Evolutionary conservation across 2,888 invertebrate species (phyloP).

Genomic region (Laspeyria flexula): DNA sequence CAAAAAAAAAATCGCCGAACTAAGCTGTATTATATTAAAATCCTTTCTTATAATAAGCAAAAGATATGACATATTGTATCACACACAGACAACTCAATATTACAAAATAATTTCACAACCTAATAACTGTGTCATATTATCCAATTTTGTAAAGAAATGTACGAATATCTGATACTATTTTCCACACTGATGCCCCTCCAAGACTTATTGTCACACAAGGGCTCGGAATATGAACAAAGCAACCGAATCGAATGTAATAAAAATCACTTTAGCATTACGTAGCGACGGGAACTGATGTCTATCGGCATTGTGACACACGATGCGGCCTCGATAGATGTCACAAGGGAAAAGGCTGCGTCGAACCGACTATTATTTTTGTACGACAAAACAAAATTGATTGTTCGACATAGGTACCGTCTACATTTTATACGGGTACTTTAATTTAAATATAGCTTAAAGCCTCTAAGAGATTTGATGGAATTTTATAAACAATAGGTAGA

Average conservation of each 20-base stretch:
- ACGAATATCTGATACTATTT: constrained; percentile 62
- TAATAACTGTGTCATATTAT: constrained; percentile 43
- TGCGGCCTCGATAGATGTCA: constrained; percentile 79
- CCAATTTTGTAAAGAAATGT: constrained; percentile 50
- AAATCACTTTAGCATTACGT: constrained; percentile 83
- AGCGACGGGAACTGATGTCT: constrained; percentile 82
- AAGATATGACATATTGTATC: constrained; percentile 15
- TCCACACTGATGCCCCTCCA: constrained; percentile 59
- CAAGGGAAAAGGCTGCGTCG: constrained; percentile 73
- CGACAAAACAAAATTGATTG: constrained; percentile 80
- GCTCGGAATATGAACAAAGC: constrained; percentile 78
- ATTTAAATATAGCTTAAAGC: constrained; percentile 43
- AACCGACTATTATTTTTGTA: constrained; percentile 80
- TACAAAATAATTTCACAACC: constrained; percentile 42
- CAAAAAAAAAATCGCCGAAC: not conserved
- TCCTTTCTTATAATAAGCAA: constrained; percentile 6
- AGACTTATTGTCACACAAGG: constrained; percentile 67
- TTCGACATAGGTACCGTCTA: constrained; percentile 51
- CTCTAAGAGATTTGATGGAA: constrained; percentile 7
- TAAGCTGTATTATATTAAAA: constrained; percentile 7
- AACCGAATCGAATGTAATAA: constrained; percentile 84
- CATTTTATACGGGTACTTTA: constrained; percentile 48
- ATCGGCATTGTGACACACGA: constrained; percentile 81
- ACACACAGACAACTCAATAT: constrained; percentile 19
- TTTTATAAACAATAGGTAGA: constrained; percentile 17